Conservation (phyloP, 1,140 invertebrate species). For the Leguminivora glycinivorella region DNA sequence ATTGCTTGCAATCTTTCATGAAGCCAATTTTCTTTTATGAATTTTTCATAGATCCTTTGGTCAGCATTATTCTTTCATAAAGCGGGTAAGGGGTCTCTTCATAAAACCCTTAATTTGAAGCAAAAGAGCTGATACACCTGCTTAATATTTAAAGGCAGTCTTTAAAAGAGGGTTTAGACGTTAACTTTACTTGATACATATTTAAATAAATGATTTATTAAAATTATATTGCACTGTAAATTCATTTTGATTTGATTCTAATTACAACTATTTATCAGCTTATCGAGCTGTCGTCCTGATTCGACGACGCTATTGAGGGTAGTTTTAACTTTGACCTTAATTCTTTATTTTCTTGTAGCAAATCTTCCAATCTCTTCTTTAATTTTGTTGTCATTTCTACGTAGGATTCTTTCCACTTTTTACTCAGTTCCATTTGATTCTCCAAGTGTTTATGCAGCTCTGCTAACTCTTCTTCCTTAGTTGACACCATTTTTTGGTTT, state of each 20-base stretch:
- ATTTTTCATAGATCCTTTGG: background rate
- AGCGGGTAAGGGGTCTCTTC: too few relatives aligned
- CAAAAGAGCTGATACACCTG: too few relatives aligned
- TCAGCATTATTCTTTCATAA: background rate
- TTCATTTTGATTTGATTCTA: conserved; percentile 10
- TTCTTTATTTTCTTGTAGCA: conserved; percentile 80
- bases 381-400: conserved; percentile 81
- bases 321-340: conserved; percentile 74
- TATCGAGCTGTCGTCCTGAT: conserved; percentile 42
- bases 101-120: background rate
- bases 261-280: conserved; percentile 32
- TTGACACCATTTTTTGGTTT: conserved; percentile 62
- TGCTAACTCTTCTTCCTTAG: conserved; percentile 65
- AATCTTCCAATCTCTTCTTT: conserved; percentile 79
- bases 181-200: too few relatives aligned
- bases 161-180: too few relatives aligned
- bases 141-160: too few relatives aligned
- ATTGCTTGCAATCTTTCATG: background rate
- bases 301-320: conserved; percentile 61
- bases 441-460: conserved; percentile 70
- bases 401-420: conserved; percentile 82
- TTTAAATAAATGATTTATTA: conserved; percentile 34
- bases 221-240: conserved; percentile 46
- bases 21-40: background rate
- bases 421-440: conserved; percentile 71